These are phyloP conservation scores for Pituophis catenifer DNA, from an alignment of 2,113 vertebrate species.

Conservation along the genomic window DNA sequence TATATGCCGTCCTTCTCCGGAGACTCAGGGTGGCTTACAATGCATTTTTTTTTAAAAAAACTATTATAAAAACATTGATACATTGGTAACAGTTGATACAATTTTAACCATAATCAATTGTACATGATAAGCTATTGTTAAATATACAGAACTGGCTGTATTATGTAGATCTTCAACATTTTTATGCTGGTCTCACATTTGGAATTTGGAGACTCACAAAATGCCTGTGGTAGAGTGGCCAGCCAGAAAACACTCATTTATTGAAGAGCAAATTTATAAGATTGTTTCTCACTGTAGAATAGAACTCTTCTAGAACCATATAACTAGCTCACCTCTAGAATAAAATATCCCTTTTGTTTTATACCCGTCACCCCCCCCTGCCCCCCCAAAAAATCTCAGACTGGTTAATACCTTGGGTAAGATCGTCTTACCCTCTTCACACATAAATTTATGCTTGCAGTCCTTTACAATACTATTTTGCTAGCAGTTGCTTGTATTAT, in stretches of 20 bases:
- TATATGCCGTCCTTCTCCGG: no score
- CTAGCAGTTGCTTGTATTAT: background rate
- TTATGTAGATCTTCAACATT: background rate
- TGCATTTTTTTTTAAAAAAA: no score
- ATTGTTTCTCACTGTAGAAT: background rate
- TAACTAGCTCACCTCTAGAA: background rate
- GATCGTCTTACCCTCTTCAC: background rate
- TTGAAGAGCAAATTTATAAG: background rate
- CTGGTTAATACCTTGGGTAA: background rate
- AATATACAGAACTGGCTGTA: background rate
- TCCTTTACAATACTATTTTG: background rate
- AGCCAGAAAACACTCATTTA: background rate
- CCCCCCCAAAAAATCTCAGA: background rate
- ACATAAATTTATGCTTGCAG: background rate
- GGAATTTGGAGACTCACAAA: background rate
- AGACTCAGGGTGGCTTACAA: no score
- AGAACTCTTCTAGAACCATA: background rate
- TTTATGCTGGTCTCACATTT: background rate
- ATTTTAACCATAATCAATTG: background rate
- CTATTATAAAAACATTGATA: no score
- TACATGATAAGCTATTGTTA: background rate
- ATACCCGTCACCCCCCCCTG: accelerated
- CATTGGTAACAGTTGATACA: background rate
- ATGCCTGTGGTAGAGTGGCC: background rate
- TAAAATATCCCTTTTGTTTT: background rate